Conservation (phyloP, 2,888 invertebrate genomes). For the Harpalus rufipes region DNA sequence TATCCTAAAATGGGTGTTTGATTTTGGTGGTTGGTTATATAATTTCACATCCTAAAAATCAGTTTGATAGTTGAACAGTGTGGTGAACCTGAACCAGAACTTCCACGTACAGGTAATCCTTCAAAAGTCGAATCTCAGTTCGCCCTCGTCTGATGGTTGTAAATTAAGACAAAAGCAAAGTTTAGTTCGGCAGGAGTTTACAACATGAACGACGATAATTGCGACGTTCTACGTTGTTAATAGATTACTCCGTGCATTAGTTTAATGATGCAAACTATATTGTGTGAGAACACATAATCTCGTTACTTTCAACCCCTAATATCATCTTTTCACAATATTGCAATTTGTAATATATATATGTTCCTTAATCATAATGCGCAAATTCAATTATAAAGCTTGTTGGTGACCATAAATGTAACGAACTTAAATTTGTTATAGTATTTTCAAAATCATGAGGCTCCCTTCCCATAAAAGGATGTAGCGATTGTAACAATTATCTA, state of each 20-base stretch:
- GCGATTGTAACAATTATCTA: too few species aligned
- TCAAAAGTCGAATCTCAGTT: slow-evolving; percentile 45
- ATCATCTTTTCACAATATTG: neutral
- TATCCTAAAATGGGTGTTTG: neutral
- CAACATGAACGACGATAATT: slow-evolving; percentile 58
- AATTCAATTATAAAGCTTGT: too few species aligned
- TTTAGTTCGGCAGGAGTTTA: slow-evolving; percentile 60
- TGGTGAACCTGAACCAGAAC: neutral
- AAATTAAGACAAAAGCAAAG: slow-evolving; percentile 66
- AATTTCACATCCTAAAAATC: neutral
- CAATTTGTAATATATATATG: neutral
- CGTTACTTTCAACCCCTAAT: slow-evolving; percentile 27
- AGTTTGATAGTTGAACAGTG: slow-evolving; percentile 12
- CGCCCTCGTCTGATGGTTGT: slow-evolving; percentile 7
- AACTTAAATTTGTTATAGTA: too few species aligned
- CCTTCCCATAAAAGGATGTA: too few species aligned
- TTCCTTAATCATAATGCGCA: too few species aligned
- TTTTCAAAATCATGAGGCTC: too few species aligned
- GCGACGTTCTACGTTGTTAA: slow-evolving; percentile 60
- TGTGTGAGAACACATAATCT: slow-evolving; percentile 41
- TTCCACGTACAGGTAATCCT: slow-evolving; percentile 42
- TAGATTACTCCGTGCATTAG: slow-evolving; percentile 63
- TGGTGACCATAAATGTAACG: too few species aligned
- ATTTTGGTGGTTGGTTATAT: neutral
- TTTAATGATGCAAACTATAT: slow-evolving; percentile 60